phyloP scores from a whole-genome alignment of 2,888 invertebrate species.

The Leptinotarsa juncta region DNA sequence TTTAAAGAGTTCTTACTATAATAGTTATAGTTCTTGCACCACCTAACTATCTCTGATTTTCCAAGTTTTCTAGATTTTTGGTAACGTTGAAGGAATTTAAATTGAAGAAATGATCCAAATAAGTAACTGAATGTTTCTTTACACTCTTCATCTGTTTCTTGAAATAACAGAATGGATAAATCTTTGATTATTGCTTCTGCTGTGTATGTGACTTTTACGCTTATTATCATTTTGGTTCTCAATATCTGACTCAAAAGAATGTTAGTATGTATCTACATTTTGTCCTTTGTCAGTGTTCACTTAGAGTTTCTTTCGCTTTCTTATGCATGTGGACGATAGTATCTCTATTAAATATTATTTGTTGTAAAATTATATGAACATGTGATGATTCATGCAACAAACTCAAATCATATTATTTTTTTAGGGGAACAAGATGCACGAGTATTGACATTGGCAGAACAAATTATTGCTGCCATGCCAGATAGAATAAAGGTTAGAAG shows the following conservation, averaged over 20 bases:
- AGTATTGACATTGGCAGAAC: conserved; percentile 93
- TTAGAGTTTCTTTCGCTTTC: not conserved
- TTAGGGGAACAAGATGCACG: conserved; percentile 91
- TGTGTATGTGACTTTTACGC: not conserved
- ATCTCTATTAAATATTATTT: too few species aligned
- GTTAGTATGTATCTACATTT: not conserved
- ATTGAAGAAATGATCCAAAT: conserved; percentile 36
- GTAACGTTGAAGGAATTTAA: conserved; percentile 40
- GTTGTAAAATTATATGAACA: too few species aligned
- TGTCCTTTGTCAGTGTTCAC: too few species aligned
- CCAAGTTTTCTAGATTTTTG: conserved; percentile 41
- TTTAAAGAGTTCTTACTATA: conserved; percentile 6
- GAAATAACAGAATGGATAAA: not conserved
- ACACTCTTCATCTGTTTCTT: not conserved
- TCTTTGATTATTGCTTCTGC: not conserved
- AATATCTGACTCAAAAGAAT: not conserved
- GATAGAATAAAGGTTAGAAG: conserved; percentile 89
- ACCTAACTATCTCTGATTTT: conserved; percentile 41
- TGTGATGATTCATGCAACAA: not conserved
- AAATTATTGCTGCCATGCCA: conserved; percentile 98
- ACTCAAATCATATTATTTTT: conserved; percentile 12
- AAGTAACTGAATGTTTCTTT: conserved; percentile 34
- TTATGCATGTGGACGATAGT: not conserved
- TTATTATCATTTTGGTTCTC: conserved; percentile 5
- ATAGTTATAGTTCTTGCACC: conserved; percentile 46